Conservation (phyloP, 2,113 vertebrate genomes). For the Xiphophorus couchianus region DNA sequence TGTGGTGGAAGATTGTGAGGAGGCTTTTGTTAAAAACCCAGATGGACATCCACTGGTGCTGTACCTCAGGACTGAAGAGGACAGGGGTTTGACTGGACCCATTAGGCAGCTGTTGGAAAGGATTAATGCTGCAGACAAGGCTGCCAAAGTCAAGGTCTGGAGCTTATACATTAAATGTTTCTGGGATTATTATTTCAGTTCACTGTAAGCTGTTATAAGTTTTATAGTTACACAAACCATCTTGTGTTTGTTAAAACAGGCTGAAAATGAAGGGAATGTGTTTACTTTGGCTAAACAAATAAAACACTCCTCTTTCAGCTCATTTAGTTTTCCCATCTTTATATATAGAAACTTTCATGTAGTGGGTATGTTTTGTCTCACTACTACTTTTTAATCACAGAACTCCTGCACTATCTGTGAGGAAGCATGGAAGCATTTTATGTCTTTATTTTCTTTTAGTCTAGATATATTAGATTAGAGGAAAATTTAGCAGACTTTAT, state of each 20-base stretch:
- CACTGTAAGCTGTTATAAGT: background rate
- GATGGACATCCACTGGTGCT: conserved; percentile 90
- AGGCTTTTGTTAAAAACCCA: conserved; percentile 91
- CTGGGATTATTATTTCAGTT: background rate
- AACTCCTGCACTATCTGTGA: too few relatives aligned
- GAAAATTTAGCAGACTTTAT: too few relatives aligned
- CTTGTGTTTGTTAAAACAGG: too few relatives aligned
- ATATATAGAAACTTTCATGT: too few relatives aligned
- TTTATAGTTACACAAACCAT: too few relatives aligned
- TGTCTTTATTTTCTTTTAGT: background rate
- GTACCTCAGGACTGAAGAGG: conserved; percentile 84
- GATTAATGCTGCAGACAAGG: conserved; percentile 83
- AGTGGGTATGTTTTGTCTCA: background rate
- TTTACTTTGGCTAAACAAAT: too few relatives aligned
- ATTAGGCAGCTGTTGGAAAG: conserved; percentile 88
- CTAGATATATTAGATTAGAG: too few relatives aligned
- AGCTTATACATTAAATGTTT: background rate
- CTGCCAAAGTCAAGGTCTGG: conserved; percentile 88
- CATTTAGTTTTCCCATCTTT: too few relatives aligned
- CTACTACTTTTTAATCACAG: too few relatives aligned
- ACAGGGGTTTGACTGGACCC: conserved; percentile 72
- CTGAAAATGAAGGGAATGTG: too few relatives aligned
- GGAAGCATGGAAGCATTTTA: too few relatives aligned
- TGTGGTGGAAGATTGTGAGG: conserved; percentile 90
- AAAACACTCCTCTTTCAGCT: too few relatives aligned